Evolutionary conservation across 2,113 vertebrate species (phyloP), one percentile per base, ranked within the genome.

Genomic region (Osmerus eperlanus): DNA sequence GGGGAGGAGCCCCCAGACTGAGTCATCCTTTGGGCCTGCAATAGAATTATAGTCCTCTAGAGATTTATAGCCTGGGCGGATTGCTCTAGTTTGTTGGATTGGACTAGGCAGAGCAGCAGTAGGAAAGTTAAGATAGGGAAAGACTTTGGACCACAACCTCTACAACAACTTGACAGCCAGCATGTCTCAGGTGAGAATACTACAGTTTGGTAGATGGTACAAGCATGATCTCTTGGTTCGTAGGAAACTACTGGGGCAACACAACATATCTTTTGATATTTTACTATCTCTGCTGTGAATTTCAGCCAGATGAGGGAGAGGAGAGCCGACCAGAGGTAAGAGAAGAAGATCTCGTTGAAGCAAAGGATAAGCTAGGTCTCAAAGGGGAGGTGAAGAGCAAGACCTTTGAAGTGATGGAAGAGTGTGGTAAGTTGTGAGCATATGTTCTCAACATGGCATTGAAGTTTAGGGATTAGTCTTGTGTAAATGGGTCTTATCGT

Each of bases 341-440:
- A 75, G 93, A 95, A 2, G 95, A 99, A 74, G 95, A 98, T 74
- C 90, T 98, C 65, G 91, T 92, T 72, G 92, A 93, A 72, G 92
- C 94, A 15, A 93, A 84, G 83, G 86, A 84, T 76, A 94, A 91
- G 21, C 91, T 99, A 67, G 60, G 88, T n/a, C 81, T 72, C 41
- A 90, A 92, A 70, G 92, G 89, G 25, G 88, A 91, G 25, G 86
- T 93, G 68, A 97, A 94, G 88, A 94, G 96, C 79, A 98, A 99
- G 89, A 99, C 97, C 1, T 92, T 96, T 71, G 93, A 97, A 90
- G 97, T 99, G 63, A 95, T 99, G 94, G 91, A 92, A 73, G 91
- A 98, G 70, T 99, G 95, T 3, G 97, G 96, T 98, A 77, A 94
- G 91, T 71, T 63, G 15, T 62, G 6, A 60, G 18, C 19, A 1